These are phyloP conservation scores for Gymnothorax reevesii DNA, from an alignment of 2,797 vertebrate genomes.

Conservation along the genomic window DNA sequence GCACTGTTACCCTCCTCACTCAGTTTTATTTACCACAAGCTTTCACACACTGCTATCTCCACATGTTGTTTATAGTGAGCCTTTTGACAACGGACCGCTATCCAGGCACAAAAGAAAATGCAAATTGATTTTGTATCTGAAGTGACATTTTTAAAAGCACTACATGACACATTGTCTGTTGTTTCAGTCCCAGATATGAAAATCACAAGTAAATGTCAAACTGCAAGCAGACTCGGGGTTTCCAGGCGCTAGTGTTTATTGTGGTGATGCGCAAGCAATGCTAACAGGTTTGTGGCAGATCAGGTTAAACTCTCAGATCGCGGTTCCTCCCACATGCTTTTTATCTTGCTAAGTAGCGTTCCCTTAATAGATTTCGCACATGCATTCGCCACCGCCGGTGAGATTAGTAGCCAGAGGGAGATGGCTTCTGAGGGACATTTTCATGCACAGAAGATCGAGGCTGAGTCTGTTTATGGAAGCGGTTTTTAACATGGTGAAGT, in stretches of 20 bases:
- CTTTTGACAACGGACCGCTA: constrained; percentile 75
- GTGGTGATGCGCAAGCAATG: constrained; percentile 60
- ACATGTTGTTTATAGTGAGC: constrained; percentile 65
- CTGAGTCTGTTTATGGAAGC: background rate
- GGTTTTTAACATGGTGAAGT: background rate
- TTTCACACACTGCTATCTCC: constrained; percentile 76
- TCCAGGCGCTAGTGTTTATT: constrained; percentile 66
- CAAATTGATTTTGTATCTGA: constrained; percentile 82
- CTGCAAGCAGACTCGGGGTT: constrained; percentile 57
- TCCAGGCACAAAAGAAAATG: constrained; percentile 72
- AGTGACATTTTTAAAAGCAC: constrained; percentile 76
- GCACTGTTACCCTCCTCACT: constrained; percentile 73
- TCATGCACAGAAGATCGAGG: background rate
- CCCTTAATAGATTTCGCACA: constrained; percentile 35
- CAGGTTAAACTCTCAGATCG: constrained; percentile 18
- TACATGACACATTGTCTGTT: constrained; percentile 71
- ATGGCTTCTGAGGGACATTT: constrained; percentile 21
- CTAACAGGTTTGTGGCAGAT: constrained; percentile 56
- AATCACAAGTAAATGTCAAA: constrained; percentile 78
- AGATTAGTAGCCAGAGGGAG: constrained; percentile 22
- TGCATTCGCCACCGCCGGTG: constrained; percentile 28
- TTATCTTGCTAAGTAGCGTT: constrained; percentile 37
- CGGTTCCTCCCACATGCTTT: constrained; percentile 28
- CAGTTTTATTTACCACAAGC: constrained; percentile 64
- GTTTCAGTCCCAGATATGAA: constrained; percentile 74